A percentile compares a stretch with the other conserved stretches of the same genome.
Conservation (phyloP, 1,140 invertebrate genomes). For the Pseudomyrmex dendroicus region DNA sequence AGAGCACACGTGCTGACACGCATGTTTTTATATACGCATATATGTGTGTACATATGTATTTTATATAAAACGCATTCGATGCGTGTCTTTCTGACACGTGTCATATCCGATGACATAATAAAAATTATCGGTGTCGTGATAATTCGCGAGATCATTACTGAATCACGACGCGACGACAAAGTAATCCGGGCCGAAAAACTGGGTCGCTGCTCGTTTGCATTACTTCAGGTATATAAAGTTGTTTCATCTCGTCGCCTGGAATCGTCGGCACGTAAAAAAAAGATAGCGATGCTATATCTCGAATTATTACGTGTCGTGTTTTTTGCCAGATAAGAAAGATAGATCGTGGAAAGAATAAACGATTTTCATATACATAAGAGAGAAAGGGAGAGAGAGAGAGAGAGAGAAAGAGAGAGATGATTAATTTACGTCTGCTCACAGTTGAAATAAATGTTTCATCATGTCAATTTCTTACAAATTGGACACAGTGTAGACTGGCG, state of each 20-base stretch:
- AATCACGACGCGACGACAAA: constrained; percentile 48
- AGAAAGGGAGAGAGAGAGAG: too few species aligned
- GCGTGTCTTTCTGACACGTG: constrained; percentile 38
- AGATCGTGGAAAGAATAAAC: constrained; percentile 15
- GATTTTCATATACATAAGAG: neutral
- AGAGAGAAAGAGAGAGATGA: neutral
- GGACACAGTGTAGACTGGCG: constrained; percentile 72
- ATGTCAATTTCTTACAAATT: constrained; percentile 75
- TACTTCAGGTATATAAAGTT: neutral
- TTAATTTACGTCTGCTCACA: neutral
- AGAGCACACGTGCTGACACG: constrained; percentile 14
- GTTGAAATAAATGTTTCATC: constrained; percentile 13
- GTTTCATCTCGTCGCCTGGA: neutral
- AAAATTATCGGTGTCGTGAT: constrained; percentile 28
- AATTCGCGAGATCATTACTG: constrained; percentile 39
- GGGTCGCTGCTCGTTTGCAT: constrained; percentile 33
- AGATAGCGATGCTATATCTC: constrained; percentile 17
- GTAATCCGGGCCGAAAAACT: constrained; percentile 34
- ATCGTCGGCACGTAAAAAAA: constrained; percentile 27
- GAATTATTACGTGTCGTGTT: constrained; percentile 4
- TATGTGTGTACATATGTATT: too few species aligned
- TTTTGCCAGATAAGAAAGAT: constrained; percentile 5
- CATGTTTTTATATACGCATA: constrained; percentile 27
- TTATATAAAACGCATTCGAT: neutral
- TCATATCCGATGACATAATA: constrained; percentile 66